A percentile compares a stretch with the other conserved stretches of the same genome.
Conservation (phyloP, 2,888 invertebrate genomes). For the Xestia c-nigrum region DNA sequence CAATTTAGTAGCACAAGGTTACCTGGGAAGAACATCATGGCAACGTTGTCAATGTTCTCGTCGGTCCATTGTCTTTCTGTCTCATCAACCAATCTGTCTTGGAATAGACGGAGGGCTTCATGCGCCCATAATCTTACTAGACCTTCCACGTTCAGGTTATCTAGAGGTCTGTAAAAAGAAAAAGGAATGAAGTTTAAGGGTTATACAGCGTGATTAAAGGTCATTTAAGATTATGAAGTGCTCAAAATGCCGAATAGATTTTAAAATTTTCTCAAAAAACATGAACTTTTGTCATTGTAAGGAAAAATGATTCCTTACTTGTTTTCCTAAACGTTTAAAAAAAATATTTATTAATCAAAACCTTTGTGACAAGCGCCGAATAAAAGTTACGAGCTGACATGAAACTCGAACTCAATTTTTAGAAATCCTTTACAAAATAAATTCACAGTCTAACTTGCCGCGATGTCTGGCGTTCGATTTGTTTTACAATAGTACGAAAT, state of each 20-base stretch:
- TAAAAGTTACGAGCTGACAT: too few species aligned
- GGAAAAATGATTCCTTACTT: too few species aligned
- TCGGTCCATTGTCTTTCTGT: constrained; percentile 99
- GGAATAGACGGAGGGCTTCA: constrained; percentile 99
- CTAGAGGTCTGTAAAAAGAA: constrained; percentile 93
- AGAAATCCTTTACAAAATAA: too few species aligned
- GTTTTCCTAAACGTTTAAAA: too few species aligned
- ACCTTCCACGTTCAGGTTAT: constrained; percentile 97
- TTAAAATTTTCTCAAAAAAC: neutral
- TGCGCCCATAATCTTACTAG: constrained; percentile 99
- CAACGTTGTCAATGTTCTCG: constrained; percentile 98
- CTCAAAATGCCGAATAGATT: neutral
- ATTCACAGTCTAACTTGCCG: too few species aligned
- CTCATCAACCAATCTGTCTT: constrained; percentile 98
- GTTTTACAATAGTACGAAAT: neutral
- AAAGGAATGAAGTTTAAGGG: neutral
- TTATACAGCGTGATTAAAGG: neutral
- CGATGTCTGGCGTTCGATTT: too few species aligned
- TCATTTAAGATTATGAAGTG: too few species aligned
- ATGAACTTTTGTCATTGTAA: too few species aligned
- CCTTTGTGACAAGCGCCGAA: too few species aligned
- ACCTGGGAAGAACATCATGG: constrained; percentile 98
- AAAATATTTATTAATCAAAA: too few species aligned
- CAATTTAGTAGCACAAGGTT: constrained; percentile 17
- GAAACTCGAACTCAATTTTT: too few species aligned